Evolutionary conservation across 1,140 invertebrate species (phyloP).

Genomic region (Drosophila repleta): DNA sequence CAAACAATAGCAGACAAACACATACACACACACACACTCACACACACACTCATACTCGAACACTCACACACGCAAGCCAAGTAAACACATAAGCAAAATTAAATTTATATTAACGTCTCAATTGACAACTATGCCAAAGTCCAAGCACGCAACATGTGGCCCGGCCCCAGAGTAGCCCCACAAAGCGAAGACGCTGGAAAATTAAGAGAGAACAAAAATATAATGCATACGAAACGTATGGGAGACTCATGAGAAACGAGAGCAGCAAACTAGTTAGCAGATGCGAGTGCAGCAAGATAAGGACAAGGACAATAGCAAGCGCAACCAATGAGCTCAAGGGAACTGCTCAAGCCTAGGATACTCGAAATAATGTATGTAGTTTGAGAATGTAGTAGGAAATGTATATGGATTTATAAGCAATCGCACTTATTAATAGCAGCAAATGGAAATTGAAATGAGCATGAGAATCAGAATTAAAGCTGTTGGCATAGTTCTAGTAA

Average conservation of each 20-base stretch:
- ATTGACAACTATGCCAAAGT: slow-evolving; percentile 35
- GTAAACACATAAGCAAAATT: slow-evolving; percentile 5
- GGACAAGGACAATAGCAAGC: slow-evolving; percentile 53
- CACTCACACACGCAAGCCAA: slow-evolving; percentile 13
- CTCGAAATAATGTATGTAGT: neutral
- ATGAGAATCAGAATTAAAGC: slow-evolving; percentile 1
- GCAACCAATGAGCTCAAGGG: slow-evolving; percentile 57
- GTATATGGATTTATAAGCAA: slow-evolving; percentile 37
- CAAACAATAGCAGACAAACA: slow-evolving; percentile 15
- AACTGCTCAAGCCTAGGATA: slow-evolving; percentile 1
- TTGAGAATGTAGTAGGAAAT: neutral
- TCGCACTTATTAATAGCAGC: slow-evolving; percentile 69
- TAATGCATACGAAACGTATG: neutral
- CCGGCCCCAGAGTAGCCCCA: neutral
- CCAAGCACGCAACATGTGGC: slow-evolving; percentile 26
- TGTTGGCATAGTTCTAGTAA: slow-evolving; percentile 40
- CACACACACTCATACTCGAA: slow-evolving; percentile 2
- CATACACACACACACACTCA: slow-evolving; percentile 28
- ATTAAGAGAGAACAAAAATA: no score
- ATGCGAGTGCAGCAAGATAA: neutral
- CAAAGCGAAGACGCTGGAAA: neutral
- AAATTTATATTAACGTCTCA: slow-evolving; percentile 22
- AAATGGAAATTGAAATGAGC: slow-evolving; percentile 17
- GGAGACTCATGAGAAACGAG: neutral
- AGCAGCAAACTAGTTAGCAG: neutral